Percentiles rank a stretch among this genome's conserved stretches.
These are phyloP conservation scores for Doryteuthis pealeii DNA, from an alignment of 1,140 invertebrate genomes.

Conservation along the genomic window DNA sequence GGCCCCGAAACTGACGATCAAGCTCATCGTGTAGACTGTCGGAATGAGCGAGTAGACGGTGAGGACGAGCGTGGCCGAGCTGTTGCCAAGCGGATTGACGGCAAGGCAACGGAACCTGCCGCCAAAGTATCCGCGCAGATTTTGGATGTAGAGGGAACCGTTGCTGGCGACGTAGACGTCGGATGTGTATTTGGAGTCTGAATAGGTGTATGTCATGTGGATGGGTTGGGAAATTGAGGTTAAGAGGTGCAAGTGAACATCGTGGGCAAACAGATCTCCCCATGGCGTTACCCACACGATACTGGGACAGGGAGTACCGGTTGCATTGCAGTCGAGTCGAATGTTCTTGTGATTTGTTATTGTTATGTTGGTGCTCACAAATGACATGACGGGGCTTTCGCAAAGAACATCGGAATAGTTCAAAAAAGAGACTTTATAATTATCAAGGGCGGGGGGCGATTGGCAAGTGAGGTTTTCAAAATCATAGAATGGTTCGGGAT, in stretches of 20 bases:
- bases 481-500: conserved; percentile 20
- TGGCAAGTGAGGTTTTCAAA: conserved; percentile 27
- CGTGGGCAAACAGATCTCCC: conserved; percentile 38
- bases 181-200: conserved; percentile 19
- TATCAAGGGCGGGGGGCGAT: conserved; percentile 22
- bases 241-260: conserved; percentile 14
- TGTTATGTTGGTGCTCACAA: conserved; percentile 14
- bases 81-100: conserved; percentile 37
- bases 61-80: conserved; percentile 28
- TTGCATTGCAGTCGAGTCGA: conserved; percentile 31
- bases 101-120: conserved; percentile 44
- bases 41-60: conserved; percentile 20
- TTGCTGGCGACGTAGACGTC: conserved; percentile 22
- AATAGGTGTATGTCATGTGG: conserved; percentile 21
- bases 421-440: conserved; percentile 27
- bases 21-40: conserved; percentile 24
- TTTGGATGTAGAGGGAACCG: conserved; percentile 32
- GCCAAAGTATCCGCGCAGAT: conserved; percentile 40
- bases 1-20: conserved; percentile 32
- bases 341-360: conserved; percentile 23
- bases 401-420: conserved; percentile 27
- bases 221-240: conserved; percentile 16
- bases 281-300: conserved; percentile 48
- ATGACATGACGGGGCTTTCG: conserved; percentile 25
- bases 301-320: conserved; percentile 31